Conservation (phyloP, 2,113 vertebrate species). For the Cervus canadensis region DNA sequence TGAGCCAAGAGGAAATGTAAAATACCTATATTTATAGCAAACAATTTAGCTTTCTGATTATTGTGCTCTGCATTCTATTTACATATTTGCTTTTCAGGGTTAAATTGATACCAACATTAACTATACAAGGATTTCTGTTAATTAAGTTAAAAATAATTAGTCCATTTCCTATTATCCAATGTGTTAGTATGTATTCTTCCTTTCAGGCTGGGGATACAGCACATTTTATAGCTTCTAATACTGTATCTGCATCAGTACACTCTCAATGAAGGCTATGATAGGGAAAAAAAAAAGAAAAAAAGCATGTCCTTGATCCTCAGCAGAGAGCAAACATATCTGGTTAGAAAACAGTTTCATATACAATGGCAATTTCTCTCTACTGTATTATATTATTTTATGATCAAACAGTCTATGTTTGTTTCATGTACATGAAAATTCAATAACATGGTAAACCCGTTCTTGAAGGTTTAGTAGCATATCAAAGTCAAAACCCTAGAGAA, state of each 20-base stretch:
- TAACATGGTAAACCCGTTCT: background rate
- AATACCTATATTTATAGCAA: conserved; percentile 54
- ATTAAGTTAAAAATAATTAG: conserved; percentile 42
- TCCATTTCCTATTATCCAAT: background rate
- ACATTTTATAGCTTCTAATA: background rate
- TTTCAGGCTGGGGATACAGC: background rate
- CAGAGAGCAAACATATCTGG: background rate
- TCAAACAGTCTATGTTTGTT: background rate
- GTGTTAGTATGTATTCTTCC: background rate
- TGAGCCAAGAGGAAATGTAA: conserved; percentile 67
- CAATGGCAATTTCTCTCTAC: background rate
- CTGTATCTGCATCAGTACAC: background rate
- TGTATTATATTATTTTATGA: background rate
- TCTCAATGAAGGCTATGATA: background rate
- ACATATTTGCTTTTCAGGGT: conserved; percentile 28
- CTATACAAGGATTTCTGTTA: conserved; percentile 3
- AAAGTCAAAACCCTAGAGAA: background rate
- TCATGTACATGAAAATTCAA: background rate
- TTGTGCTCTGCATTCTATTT: conserved; percentile 58
- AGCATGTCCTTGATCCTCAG: background rate
- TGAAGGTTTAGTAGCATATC: background rate
- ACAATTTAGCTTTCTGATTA: conserved; percentile 52
- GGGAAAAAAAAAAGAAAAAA: background rate
- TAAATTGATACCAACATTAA: conserved; percentile 57
- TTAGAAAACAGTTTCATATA: background rate